Percentiles rank a stretch among this genome's conserved stretches.
These are phyloP conservation scores for Sthenelais limicola DNA, from an alignment of 2,888 invertebrate species.

Conservation along the genomic window DNA sequence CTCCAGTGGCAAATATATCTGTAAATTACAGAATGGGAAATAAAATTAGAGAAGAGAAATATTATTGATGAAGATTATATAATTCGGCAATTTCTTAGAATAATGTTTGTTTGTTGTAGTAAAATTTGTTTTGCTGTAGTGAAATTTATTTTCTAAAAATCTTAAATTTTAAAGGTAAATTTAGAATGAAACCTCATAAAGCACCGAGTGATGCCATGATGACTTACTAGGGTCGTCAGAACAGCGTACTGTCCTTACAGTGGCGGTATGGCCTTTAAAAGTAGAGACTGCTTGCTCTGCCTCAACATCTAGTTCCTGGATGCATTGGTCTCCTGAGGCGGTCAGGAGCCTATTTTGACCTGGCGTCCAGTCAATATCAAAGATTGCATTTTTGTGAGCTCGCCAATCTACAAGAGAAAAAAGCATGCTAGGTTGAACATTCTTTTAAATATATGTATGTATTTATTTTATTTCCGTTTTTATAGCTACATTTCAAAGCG, in stretches of 20 bases:
- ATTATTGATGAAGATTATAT: no score
- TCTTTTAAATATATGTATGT: no score
- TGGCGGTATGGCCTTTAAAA: slow-evolving; percentile 84
- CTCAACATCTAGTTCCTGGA: slow-evolving; percentile 83
- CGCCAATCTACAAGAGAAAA: slow-evolving; percentile 60
- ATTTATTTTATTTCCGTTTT: no score
- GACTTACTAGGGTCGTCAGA: slow-evolving; percentile 16
- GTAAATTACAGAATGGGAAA: slow-evolving; percentile 59
- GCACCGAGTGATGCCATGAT: not conserved
- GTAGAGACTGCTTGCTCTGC: slow-evolving; percentile 64
- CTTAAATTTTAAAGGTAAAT: no score
- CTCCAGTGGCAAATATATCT: slow-evolving; percentile 88
- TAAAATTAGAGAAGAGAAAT: not conserved
- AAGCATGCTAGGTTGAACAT: not conserved
- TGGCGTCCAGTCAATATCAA: slow-evolving; percentile 90
- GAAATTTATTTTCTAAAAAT: no score
- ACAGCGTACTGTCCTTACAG: slow-evolving; percentile 82
- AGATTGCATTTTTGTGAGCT: slow-evolving; percentile 87
- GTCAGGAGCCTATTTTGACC: slow-evolving; percentile 83
- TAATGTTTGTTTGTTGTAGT: no score
- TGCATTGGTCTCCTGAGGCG: slow-evolving; percentile 88
- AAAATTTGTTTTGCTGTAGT: no score
- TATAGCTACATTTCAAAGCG: no score
- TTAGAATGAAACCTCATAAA: no score
- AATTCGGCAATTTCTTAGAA: no score